Evolutionary conservation across 2,888 invertebrate species (phyloP), one percentile per base, ranked within the genome.

Genomic region (Trichogramma evanescens): DNA sequence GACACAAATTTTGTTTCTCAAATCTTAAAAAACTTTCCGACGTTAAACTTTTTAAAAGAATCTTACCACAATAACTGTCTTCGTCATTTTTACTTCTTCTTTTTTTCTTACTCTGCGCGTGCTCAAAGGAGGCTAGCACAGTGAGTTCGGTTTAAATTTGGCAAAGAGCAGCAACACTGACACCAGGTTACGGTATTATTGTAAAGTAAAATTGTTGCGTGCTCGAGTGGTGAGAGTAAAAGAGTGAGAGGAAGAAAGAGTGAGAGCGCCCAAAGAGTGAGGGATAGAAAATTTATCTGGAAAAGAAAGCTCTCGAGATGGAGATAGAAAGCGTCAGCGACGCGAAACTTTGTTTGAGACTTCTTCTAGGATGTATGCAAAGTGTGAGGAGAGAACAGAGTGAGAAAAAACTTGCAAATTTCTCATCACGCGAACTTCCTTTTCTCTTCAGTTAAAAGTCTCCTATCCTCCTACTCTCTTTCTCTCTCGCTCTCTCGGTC

Each of bases 401-500:
- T 53, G 13, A n/a, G 42, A 42, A 56, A 26, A 62, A 62, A 62
- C 59, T 62, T 62, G 62, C 62, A 63, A 59, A 63, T 59, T 58
- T 63, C 58, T 63, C 60, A 60, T 63, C 63, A 63, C 56, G 54
- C 55, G 46, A 63, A 63, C 63, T 60, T 58, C 54, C 59, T 57
- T 55, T 56, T 51, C 44, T 9, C 10, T 10, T 4, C 41, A 46
- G 9, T 7, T 9, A 26, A 50, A 43, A 54, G 50, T 53, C 50
- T 50, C 46, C 26, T 26, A 26, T 41, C 42, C 48, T 43, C 8
- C 40, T 56, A 45, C 13, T 54, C 45, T 46, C 50, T 51, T n/a
- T 10, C n/a, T 54, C 51, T 38, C 9, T 38, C 39, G 39, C 10
- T 53, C 9, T 6, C 5, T 7, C 40, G 3, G 48, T 26, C 26